These are phyloP conservation scores for Ylistrum balloti DNA, from an alignment of 1,140 invertebrate species.

Conservation along the genomic window DNA sequence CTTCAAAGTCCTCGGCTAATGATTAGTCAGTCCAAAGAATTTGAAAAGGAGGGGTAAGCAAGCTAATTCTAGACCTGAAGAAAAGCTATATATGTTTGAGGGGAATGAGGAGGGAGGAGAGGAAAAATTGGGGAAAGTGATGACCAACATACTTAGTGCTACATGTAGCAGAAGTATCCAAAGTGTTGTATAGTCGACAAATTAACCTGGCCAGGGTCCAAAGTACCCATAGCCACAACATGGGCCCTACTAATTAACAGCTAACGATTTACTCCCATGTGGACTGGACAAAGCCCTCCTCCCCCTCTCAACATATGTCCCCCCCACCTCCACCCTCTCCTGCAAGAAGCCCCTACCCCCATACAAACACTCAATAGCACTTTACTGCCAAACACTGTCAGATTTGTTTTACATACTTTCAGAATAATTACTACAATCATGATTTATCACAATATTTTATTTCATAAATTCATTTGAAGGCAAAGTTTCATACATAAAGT, in stretches of 20 bases:
- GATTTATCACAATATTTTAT: neutral
- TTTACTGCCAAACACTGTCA: neutral
- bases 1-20: too few relatives aligned
- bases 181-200: slow-evolving; percentile 5
- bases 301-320: too few relatives aligned
- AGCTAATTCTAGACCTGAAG: too few relatives aligned
- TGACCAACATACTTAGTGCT: neutral
- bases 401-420: neutral
- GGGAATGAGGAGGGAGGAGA: neutral
- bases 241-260: neutral
- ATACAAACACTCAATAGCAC: too few relatives aligned
- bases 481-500: neutral
- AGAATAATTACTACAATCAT: neutral
- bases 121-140: neutral
- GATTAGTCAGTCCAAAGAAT: too few relatives aligned
- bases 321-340: neutral
- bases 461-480: neutral
- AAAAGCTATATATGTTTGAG: too few relatives aligned
- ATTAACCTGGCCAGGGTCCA: neutral
- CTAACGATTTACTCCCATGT: slow-evolving; percentile 5
- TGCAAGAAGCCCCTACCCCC: neutral
- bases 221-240: slow-evolving; percentile 20
- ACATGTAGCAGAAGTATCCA: neutral
- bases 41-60: too few relatives aligned
- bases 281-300: neutral